These are phyloP conservation scores for Hypomecis atomaria DNA, from an alignment of 2,888 invertebrate genomes.

Conservation along the genomic window DNA sequence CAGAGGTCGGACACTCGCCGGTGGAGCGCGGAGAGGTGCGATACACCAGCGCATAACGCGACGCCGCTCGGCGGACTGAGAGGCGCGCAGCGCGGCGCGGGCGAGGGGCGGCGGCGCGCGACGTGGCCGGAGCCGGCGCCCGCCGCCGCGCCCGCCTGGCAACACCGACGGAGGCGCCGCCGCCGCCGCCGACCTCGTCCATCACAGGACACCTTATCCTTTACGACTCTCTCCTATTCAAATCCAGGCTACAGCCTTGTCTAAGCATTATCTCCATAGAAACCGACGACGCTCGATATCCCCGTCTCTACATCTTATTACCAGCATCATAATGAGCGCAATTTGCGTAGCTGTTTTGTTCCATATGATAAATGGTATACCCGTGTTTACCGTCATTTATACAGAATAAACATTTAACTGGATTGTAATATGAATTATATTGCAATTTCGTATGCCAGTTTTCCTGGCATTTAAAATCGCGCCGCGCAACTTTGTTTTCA, in stretches of 20 bases:
- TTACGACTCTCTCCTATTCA: slow-evolving; percentile 9
- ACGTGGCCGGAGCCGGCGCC: slow-evolving; percentile 47
- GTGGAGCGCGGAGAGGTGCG: slow-evolving; percentile 56
- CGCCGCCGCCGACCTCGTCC: slow-evolving; percentile 48
- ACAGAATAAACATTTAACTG: too few species aligned
- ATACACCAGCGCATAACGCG: slow-evolving; percentile 64
- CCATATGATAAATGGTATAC: too few species aligned
- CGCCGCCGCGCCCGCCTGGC: slow-evolving; percentile 37
- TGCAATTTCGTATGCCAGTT: not conserved
- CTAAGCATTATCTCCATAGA: not conserved
- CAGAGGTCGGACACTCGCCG: slow-evolving; percentile 78
- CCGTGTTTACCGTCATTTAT: too few species aligned
- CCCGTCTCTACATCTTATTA: too few species aligned
- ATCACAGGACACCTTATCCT: slow-evolving; percentile 35
- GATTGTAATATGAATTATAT: too few species aligned
- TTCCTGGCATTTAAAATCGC: not conserved
- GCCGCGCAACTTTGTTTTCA: not conserved
- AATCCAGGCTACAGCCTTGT: not conserved
- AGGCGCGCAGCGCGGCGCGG: slow-evolving; percentile 50
- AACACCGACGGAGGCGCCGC: slow-evolving; percentile 37
- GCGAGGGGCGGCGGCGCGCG: slow-evolving; percentile 59
- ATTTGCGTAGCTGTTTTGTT: too few species aligned
- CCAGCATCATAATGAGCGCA: too few species aligned
- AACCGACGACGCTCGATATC: too few species aligned
- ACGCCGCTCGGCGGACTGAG: slow-evolving; percentile 69